These are phyloP conservation scores for Diplodus puntazzo DNA, from an alignment of 2,797 vertebrate species.

Conservation along the genomic window DNA sequence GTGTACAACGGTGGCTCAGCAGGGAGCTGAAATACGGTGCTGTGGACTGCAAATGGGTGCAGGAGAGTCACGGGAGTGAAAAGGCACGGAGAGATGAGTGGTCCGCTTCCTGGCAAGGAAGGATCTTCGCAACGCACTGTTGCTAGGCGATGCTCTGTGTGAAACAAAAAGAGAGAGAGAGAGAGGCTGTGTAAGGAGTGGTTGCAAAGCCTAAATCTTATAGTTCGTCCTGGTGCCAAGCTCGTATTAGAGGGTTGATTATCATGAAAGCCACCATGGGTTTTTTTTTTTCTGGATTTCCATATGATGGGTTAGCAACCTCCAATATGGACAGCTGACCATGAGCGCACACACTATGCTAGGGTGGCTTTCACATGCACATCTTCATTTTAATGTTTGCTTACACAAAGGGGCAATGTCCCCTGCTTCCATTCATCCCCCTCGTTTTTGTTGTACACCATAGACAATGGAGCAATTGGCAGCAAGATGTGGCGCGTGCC, in stretches of 20 bases:
- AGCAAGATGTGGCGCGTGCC: constrained; percentile 63
- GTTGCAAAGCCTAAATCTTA: background rate
- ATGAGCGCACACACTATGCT: constrained; percentile 32
- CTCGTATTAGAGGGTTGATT: background rate
- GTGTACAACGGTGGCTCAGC: background rate
- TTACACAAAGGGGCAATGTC: constrained; percentile 49
- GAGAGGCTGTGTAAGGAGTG: constrained; percentile 32
- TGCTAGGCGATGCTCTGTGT: constrained; percentile 80
- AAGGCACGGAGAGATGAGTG: constrained; percentile 14
- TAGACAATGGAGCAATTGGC: constrained; percentile 57
- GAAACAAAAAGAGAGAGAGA: constrained; percentile 27
- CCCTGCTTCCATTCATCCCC: background rate
- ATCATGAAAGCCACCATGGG: background rate
- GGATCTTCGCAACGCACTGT: constrained; percentile 76
- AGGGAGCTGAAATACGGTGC: background rate
- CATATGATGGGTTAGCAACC: constrained; percentile 26
- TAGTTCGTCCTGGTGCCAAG: background rate
- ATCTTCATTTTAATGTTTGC: constrained; percentile 55
- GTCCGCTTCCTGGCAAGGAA: constrained; percentile 45
- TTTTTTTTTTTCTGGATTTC: background rate
- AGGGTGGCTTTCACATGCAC: constrained; percentile 43
- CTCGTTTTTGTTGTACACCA: background rate
- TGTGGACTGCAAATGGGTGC: background rate
- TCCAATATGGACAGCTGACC: constrained; percentile 15
- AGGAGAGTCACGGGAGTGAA: background rate